Base-by-base conservation (phyloP, 2,797 vertebrate genomes). In the Ctenochaetus hawaiiensis region DNA sequence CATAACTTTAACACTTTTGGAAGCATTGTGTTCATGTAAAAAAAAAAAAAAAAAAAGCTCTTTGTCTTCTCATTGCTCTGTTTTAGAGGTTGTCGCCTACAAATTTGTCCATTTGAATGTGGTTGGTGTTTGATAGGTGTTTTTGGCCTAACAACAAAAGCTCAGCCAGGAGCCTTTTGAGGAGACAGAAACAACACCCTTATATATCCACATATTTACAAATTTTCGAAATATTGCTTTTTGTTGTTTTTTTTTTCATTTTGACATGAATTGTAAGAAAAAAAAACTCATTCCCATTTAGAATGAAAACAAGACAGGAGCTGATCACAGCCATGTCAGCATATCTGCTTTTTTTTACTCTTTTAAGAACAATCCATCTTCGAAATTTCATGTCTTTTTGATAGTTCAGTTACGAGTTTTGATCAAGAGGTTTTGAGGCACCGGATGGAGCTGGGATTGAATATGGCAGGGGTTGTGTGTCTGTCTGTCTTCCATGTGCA, bases 401-500 rank as follows among this genome's bases (percentile, higher is more conserved):
- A 86, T 61, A 61, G 77, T 23, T 54, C 11, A 0, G 78, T 88
- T 85, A 59, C 78, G 71, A 81, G 73, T 91, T 86, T 76, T 84
- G 89, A 89, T 83, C 67, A 80, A 77, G 83, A 72, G 71, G 75
- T 79, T 88, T 22, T 54, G 5, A 76, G 80, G 76, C 83, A 69
- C 53, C 67, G 62, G 77, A 80, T 82, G 64, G 83, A 85, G 81
- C 65, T 63, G 0, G 82, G 84, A 82, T 86, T 82, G 75, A 72
- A 60, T 86, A 77, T 76, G 84, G 78, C 89, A 84, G 64, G 62
- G 81, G 52, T 72, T 78, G 82, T 80, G 87, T 63, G 77, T 85
- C 85, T 89, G 77, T 85, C 85, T 89, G 81, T 85, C 86, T 91
- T 91, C 91, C 76, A 78, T 85, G 87, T 91, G 90, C 81, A 86